Evolutionary conservation across 2,113 vertebrate species (phyloP), one percentile per base, ranked within the genome.

Genomic region (Chaenogobius annularis): DNA sequence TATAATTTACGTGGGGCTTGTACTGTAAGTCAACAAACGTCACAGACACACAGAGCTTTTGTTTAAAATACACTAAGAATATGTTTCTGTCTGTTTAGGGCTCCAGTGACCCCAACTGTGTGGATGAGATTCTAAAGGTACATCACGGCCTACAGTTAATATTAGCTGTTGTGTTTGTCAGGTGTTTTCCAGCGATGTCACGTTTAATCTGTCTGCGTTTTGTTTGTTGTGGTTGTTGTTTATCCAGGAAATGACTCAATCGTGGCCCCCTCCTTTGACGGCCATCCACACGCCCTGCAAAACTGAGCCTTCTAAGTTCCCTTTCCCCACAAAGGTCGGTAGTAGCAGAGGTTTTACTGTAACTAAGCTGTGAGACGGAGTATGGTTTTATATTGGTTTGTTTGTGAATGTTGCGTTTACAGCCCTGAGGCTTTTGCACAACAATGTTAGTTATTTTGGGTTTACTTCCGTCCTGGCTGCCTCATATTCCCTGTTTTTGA

Each of bases 201-300:
- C 43, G n/a, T 68, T 76, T 82, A 70, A 69, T 52, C 5, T 31
- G 7, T 50, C 6, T 61, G n/a, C 11, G 50, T 43, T 4, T 9
- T 47, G 35, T 26, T 40, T 31, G 26, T 31, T 31, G 1, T 1
- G 1, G 1, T 31, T 1, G 1, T 31, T 31, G 26, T 31, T 65
- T 58, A 75, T 56, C 72, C 83, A 99, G 98, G 97, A 99, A 95
- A 99, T 99, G 97, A 98, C 96, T 93, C 96, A 98, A 88, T 96
- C 95, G 70, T 99, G 97, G 97, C 97, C 98, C 75, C 96, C 98
- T 86, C 98, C 98, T 1, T 89, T 99, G 87, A 99, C 97, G 85
- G 97, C 98, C 87, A 99, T 99, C 89, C 98, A 99, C 75, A 99
- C 98, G 44, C 97, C 98, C 68, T 98, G 97, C 93, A 99, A 98